Conservation (phyloP, 2,113 vertebrate species). For the Xerus inauris region DNA sequence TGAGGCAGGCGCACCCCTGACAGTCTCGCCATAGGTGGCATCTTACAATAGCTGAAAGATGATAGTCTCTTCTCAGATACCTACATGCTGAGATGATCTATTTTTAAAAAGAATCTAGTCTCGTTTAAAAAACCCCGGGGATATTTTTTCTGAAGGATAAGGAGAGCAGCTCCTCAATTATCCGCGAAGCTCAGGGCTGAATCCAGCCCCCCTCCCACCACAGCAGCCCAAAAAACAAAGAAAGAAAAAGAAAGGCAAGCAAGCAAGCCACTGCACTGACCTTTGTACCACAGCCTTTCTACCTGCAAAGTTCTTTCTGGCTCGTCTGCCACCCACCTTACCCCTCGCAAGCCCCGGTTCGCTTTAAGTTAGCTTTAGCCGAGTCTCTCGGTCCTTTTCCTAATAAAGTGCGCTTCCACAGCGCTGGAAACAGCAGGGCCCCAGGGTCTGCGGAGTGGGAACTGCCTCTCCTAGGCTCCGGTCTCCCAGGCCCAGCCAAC, state of each 20-base stretch:
- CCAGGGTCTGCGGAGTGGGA: not conserved
- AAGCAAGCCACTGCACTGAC: not conserved
- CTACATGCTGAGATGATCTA: not conserved
- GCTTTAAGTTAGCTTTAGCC: not conserved
- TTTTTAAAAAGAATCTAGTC: constrained; percentile 55
- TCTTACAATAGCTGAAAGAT: not conserved
- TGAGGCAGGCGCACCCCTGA: not conserved
- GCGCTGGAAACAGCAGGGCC: not conserved
- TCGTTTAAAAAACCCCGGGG: constrained; percentile 39
- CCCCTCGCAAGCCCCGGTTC: not conserved
- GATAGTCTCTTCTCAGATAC: not conserved
- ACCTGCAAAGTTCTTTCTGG: constrained; percentile 65
- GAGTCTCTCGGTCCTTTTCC: not conserved
- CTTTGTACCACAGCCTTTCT: constrained; percentile 30
- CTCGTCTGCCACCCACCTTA: not conserved
- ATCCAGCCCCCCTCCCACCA: not conserved
- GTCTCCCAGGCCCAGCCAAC: not conserved
- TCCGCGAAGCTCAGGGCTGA: not conserved
- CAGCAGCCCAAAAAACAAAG: not conserved
- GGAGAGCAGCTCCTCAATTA: not conserved
- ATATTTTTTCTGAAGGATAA: constrained; percentile 25
- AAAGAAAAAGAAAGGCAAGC: not conserved
- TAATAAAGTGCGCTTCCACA: not conserved
- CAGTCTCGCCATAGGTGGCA: not conserved
- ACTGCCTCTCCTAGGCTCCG: not conserved